Percentiles rank a stretch among this genome's conserved stretches.
Evolutionary conservation across 2,113 vertebrate species (phyloP).

Genomic region (Laticauda colubrina): DNA sequence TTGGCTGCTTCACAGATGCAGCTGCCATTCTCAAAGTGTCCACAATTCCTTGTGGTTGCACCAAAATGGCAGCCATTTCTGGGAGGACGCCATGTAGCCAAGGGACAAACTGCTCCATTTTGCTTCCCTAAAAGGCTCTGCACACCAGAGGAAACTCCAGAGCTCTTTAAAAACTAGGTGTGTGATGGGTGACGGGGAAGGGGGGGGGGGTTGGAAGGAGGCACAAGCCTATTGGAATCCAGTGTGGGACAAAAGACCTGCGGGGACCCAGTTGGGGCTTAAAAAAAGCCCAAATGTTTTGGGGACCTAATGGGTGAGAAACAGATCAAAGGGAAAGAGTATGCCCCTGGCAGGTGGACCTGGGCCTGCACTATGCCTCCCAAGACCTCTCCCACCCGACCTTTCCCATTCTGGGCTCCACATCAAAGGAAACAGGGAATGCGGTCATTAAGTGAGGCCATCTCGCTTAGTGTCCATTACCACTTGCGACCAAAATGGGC

Average conservation of each 20-base stretch:
- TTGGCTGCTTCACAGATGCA: background rate
- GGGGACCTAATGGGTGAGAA: background rate
- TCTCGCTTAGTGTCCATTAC: background rate
- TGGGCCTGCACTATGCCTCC: background rate
- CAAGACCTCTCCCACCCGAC: background rate
- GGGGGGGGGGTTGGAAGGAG: too few relatives aligned
- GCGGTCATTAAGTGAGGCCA: background rate
- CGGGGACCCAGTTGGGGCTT: background rate
- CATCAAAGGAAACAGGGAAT: background rate
- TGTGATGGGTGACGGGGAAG: background rate
- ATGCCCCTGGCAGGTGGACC: background rate
- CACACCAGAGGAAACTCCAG: background rate
- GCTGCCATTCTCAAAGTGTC: background rate
- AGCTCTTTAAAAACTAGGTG: background rate
- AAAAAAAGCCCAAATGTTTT: background rate
- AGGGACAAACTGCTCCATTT: background rate
- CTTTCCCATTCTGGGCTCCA: background rate
- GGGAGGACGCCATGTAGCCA: background rate
- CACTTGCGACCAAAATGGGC: background rate
- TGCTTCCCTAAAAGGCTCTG: background rate
- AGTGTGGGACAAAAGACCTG: background rate
- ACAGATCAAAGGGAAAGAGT: background rate
- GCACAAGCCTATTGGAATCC: background rate
- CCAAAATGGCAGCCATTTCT: background rate
- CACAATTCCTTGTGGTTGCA: background rate